phyloP scores from a whole-genome alignment of 2,888 invertebrate species.

The Tetanocera ferruginea region DNA sequence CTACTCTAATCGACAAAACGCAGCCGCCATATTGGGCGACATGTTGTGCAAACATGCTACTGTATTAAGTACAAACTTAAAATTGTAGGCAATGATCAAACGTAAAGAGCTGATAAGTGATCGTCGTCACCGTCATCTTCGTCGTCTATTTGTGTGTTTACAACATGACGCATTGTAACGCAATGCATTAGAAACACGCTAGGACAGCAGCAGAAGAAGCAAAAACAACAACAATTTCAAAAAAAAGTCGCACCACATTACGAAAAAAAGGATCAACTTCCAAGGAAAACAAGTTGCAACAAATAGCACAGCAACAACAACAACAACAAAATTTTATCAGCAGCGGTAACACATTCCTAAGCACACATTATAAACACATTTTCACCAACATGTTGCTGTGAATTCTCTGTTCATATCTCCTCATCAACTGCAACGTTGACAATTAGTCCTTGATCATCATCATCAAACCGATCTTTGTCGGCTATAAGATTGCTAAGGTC shows the following conservation, averaged over 20 bases:
- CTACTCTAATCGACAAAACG: no score
- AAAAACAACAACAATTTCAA: constrained; percentile 35
- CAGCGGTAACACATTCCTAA: constrained; percentile 41
- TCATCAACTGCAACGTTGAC: constrained; percentile 39
- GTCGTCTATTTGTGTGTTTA: constrained; percentile 20
- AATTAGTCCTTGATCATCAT: constrained; percentile 49
- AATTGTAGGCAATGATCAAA: background rate
- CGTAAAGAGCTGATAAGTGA: background rate
- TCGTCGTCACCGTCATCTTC: constrained; percentile 30
- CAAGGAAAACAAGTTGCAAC: constrained; percentile 47
- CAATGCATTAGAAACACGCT: constrained; percentile 29
- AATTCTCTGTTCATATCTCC: background rate
- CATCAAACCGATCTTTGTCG: constrained; percentile 43
- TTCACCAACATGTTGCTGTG: constrained; percentile 25
- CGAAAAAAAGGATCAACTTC: constrained; percentile 54
- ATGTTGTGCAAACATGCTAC: constrained; percentile 69
- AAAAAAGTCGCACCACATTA: constrained; percentile 49
- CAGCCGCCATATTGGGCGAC: constrained; percentile 55
- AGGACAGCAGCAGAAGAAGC: background rate
- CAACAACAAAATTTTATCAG: constrained; percentile 19
- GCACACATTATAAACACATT: constrained; percentile 53
- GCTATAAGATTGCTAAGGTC: constrained; percentile 20
- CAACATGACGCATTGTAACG: constrained; percentile 43
- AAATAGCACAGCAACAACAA: background rate
- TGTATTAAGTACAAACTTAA: constrained; percentile 56